Evolutionary conservation across 2,888 invertebrate species (phyloP).

Genomic region (Ormyrus labotus): DNA sequence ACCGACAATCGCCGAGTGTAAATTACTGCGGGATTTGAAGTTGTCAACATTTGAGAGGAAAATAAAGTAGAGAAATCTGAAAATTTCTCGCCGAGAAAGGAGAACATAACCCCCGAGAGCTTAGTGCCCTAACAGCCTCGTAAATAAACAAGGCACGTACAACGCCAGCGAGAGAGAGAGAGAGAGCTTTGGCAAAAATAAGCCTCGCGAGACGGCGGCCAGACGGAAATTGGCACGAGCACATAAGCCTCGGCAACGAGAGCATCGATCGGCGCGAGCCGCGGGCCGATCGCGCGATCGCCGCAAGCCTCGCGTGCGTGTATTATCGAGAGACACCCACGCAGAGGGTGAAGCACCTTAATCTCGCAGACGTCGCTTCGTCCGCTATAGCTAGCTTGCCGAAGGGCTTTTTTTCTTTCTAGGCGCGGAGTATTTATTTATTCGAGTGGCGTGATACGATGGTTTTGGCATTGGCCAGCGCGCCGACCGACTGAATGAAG

Average conservation of each 20-base stretch:
- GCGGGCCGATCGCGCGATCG: neutral
- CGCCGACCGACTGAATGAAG: too few relatives aligned
- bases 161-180: too few relatives aligned
- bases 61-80: too few relatives aligned
- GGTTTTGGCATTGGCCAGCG: too few relatives aligned
- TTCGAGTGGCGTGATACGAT: too few relatives aligned
- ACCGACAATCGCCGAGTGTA: too few relatives aligned
- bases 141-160: constrained; percentile 41
- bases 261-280: constrained; percentile 33
- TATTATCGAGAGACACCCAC: neutral
- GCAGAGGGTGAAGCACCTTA: constrained; percentile 8
- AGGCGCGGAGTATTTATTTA: too few relatives aligned
- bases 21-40: too few relatives aligned
- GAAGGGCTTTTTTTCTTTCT: too few relatives aligned
- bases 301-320: neutral
- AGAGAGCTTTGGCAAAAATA: constrained; percentile 27
- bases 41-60: too few relatives aligned
- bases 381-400: too few relatives aligned
- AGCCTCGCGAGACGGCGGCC: neutral
- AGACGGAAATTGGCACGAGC: constrained; percentile 49
- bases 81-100: too few relatives aligned
- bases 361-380: neutral
- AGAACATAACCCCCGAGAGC: neutral
- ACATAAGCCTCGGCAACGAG: constrained; percentile 22
- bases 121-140: neutral